Conservation (phyloP, 2,797 vertebrate genomes). For the Pelochelys cantorii region DNA sequence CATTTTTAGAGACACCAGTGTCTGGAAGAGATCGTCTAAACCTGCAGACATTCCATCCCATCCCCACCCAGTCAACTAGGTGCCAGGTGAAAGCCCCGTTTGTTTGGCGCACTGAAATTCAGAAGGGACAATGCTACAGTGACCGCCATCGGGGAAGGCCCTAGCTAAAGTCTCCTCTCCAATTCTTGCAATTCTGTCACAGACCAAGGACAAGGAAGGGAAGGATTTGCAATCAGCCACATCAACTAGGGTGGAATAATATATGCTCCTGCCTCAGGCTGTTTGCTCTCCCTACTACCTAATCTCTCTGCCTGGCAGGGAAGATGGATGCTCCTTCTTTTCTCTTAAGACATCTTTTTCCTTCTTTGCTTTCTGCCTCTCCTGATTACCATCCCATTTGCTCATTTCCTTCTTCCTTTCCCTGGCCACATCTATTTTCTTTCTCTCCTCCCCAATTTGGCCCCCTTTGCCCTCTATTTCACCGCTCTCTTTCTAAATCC, state of each 20-base stretch:
- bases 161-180: rapidly evolving
- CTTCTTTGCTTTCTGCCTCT: background rate
- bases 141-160: background rate
- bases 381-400: background rate
- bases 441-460: background rate
- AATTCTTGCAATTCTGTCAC: slow-evolving; percentile 18
- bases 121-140: background rate
- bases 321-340: background rate
- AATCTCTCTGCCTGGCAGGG: slow-evolving; percentile 34
- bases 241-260: slow-evolving; percentile 73
- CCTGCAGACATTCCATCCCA: background rate
- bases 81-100: background rate
- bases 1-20: background rate
- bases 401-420: background rate
- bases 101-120: background rate
- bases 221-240: slow-evolving; percentile 61
- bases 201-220: slow-evolving; percentile 23
- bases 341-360: background rate
- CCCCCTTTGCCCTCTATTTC: background rate
- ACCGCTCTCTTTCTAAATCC: background rate
- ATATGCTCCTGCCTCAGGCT: slow-evolving; percentile 48
- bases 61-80: background rate
- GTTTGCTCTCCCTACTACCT: slow-evolving; percentile 40
- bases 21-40: background rate
- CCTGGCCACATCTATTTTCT: background rate